Evolutionary conservation across 2,888 invertebrate species (phyloP), one percentile per base, ranked within the genome.

Genomic region (Diaprepes abbreviatus): DNA sequence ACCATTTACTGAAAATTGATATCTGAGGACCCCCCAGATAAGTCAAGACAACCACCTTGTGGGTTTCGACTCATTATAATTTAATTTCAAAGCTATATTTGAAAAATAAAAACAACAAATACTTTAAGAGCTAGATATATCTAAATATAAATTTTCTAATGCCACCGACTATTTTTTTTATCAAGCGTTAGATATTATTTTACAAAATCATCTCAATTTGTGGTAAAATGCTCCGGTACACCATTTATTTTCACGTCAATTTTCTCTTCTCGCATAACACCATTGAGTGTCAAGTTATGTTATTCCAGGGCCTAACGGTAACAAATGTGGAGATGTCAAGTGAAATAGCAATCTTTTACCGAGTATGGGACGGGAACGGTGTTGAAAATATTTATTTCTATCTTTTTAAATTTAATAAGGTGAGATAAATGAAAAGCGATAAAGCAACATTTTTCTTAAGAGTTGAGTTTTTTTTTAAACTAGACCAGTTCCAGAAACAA

Each of bases 231-330:
- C 43, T 43, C 17, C 10, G 43, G 21, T 43, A 43, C 28, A 48
- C 24, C 48, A 50, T 50, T 45, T 45, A 12, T 45, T 24, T 45
- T 24, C 45, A 45, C 48, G 48, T 50, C 48, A 50, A 50, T 31
- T 50, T 50, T 31, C 48, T 17, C 48, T 24, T 38, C n/a, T 50
- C 48, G 48, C 16, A 50, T 50, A 50, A 31, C n/a, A 50, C 48
- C 48, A 50, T 28, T 50, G 28, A 50, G 48, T 50, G 48, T 50
- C 48, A 50, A 50, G 48, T 50, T 50, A 50, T 50, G 48, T 50
- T 50, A 50, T 50, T 50, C 28, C 28, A 14, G 14, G 12, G 48
- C 28, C 48, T 50, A 50, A 50, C 48, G 28, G 48, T 50, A 28
- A 50, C 48, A 50, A 50, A 50, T 50, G 48, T 50, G 48, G 28